A percentile compares a stretch with the other conserved stretches of the same genome.
Conservation (phyloP, 2,797 vertebrate species). For the Cichlasoma orientale region DNA sequence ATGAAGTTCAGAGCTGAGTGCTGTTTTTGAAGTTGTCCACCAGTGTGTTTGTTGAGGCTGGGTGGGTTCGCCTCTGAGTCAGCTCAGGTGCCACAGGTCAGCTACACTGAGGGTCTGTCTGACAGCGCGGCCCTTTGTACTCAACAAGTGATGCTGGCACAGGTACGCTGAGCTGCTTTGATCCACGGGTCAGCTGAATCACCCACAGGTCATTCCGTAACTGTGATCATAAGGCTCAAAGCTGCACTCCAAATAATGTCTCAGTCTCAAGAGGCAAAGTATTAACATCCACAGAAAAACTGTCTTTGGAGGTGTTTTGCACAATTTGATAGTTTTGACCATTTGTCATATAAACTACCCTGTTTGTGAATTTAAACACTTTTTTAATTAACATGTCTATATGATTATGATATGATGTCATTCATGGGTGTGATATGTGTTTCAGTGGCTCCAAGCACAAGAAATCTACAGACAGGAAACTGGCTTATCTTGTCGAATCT, state of each 20-base stretch:
- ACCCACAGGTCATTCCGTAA: slow-evolving; percentile 47
- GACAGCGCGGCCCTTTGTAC: slow-evolving; percentile 69
- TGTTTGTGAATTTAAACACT: background rate
- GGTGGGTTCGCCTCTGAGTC: slow-evolving; percentile 47
- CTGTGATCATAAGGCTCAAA: slow-evolving; percentile 43
- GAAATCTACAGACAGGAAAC: too few species aligned
- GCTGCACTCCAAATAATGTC: slow-evolving; percentile 6
- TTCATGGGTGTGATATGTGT: background rate
- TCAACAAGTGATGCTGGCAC: slow-evolving; percentile 67
- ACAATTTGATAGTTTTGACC: background rate
- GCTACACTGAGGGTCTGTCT: slow-evolving; percentile 31
- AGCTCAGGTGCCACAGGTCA: slow-evolving; percentile 51
- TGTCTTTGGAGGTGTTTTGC: background rate
- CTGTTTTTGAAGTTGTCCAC: slow-evolving; percentile 68
- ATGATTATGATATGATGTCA: background rate
- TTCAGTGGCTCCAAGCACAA: background rate
- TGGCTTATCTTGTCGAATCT: too few species aligned
- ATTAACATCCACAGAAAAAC: background rate
- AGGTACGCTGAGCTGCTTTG: slow-evolving; percentile 64
- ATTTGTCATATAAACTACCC: too few species aligned
- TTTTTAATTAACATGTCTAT: background rate
- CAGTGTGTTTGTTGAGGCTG: slow-evolving; percentile 65
- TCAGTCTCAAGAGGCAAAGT: slow-evolving; percentile 5
- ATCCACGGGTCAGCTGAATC: slow-evolving; percentile 64
- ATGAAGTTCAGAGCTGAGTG: slow-evolving; percentile 62